Evolutionary conservation across 2,797 vertebrate species (phyloP), one percentile per base, ranked within the genome.

Genomic region (Danio choprae): DNA sequence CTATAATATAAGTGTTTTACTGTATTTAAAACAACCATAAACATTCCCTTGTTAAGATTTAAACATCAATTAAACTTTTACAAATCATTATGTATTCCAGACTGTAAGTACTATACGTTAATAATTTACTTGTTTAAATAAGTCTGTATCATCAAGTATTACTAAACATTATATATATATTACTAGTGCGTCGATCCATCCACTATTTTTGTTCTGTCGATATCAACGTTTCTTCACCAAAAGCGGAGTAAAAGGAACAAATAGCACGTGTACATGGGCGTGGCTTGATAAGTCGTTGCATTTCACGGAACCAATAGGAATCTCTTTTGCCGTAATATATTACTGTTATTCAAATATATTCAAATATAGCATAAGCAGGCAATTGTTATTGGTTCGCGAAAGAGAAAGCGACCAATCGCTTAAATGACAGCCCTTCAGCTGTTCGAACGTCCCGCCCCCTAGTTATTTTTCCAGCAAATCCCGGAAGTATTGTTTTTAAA

Each of bases 201-300:
- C 15, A n/a, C 5, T 29, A 51, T 29, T 36, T 65, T 13, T 7
- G 36, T 41, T 56, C 41, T 36, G 70, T 63, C 69, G 65, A 50
- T 41, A 46, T 60, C 63, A 62, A 51, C 16, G 46, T 50, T 80
- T 51, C 22, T n/a, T 15, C 29, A 36, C 63, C 72, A 44, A 69
- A 60, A 75, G 63, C 36, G 15, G 63, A 81, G 82, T 69, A 38
- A 87, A 38, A 87, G 90, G 43, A 85, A 87, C 74, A 89, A 91
- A 73, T 90, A 91, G 92, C 93, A 94, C 93, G 94, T 94, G 93
- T 92, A 94, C 88, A n/a, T 91, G 89, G 93, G 93, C 88, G 92
- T 88, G 62, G 79, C 85, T 75, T 59, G 2, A 3, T 16, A 5
- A 5, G 4, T 50, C 58, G 77, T 84, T 77, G 77, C 80, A 1